phyloP scores from a whole-genome alignment of 2,888 invertebrate species.

The Lymantria monacha region DNA sequence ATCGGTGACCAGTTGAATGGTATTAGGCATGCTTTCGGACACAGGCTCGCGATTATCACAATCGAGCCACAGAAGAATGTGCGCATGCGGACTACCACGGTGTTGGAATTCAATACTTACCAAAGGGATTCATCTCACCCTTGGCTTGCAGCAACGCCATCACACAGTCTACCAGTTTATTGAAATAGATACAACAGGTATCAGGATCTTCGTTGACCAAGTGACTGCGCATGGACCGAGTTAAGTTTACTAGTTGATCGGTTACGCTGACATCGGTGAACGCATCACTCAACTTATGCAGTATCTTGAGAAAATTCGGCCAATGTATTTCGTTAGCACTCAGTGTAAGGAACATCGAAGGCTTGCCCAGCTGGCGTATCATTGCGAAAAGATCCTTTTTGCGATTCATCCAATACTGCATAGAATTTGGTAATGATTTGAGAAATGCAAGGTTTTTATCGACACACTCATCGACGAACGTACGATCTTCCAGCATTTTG shows the following conservation, averaged over 20 bases:
- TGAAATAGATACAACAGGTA: conserved; percentile 42
- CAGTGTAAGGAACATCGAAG: conserved; percentile 52
- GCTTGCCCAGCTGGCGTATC: conserved; percentile 51
- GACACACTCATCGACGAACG: no score
- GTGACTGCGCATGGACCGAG: no score
- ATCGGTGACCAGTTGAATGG: no score
- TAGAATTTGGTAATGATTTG: conserved; percentile 48
- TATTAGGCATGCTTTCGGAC: no score
- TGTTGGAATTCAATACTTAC: conserved; percentile 49
- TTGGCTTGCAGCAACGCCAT: conserved; percentile 37
- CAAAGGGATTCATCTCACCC: conserved; percentile 40
- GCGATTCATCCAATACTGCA: conserved; percentile 45
- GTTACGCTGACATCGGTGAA: no score
- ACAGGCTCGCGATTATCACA: no score
- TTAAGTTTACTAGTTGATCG: no score
- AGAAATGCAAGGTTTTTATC: conserved; percentile 51
- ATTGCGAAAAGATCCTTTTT: conserved; percentile 57
- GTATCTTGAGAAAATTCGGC: no score
- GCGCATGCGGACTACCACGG: conserved; percentile 46
- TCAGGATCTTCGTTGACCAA: conserved; percentile 46
- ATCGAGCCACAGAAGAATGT: conserved; percentile 50
- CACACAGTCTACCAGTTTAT: conserved; percentile 46
- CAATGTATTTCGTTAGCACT: conserved; percentile 56
- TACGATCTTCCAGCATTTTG: conserved; percentile 38
- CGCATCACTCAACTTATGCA: no score